Conservation (phyloP, 2,113 vertebrate species). For the Tupaia chinensis region DNA sequence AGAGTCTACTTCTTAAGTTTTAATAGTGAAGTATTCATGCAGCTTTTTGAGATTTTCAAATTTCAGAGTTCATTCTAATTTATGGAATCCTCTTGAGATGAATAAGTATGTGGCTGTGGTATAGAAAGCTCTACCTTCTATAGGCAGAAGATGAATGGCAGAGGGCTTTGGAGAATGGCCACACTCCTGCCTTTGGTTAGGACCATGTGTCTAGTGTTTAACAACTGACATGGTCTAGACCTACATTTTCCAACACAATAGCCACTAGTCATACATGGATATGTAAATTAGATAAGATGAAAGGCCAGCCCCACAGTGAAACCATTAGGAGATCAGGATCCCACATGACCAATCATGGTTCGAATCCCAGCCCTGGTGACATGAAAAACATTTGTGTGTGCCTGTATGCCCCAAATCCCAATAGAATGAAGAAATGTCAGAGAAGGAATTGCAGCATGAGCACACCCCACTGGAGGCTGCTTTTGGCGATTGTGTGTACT, state of each 20-base stretch:
- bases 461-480: no score
- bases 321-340: no score
- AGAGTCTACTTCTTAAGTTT: not conserved
- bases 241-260: not conserved
- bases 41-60: slow-evolving; percentile 1
- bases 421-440: no score
- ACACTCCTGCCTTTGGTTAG: not conserved
- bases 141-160: not conserved
- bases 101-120: not conserved
- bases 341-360: no score
- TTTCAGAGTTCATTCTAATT: not conserved
- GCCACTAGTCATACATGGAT: not conserved
- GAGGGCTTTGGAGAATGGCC: not conserved
- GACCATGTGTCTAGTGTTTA: not conserved
- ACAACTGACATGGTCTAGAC: not conserved
- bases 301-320: no score
- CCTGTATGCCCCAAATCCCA: no score
- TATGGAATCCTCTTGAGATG: not conserved
- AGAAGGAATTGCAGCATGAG: no score
- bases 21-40: not conserved
- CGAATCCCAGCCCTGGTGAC: no score
- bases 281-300: not conserved
- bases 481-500: no score
- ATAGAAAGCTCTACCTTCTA: not conserved
- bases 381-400: no score